Base-by-base conservation (phyloP, 1,140 invertebrate genomes). In the Anastrepha obliqua region DNA sequence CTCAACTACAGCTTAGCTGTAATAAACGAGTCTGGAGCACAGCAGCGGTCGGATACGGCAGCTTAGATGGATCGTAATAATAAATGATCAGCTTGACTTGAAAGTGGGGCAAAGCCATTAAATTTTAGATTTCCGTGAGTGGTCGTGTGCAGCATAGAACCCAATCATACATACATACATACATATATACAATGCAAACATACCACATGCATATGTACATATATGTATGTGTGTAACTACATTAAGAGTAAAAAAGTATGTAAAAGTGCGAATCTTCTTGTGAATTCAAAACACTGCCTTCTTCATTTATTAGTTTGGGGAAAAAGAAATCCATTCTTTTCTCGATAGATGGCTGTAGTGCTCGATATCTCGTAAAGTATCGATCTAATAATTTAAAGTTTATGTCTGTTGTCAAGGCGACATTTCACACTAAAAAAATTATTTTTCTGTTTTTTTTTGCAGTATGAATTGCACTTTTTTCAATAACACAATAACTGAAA, bases 31-130 rank as follows among this genome's bases (percentile, higher is more conserved):
- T 81, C 74, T 55, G 17, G 17, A 20, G 4, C 11, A 13, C 42
- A 7, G 44, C 29, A 42, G 44, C 70, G 6, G 44, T 51, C 74
- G 67, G 67, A 5, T n/a, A 81, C 44, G 42, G 42, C 70, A 44
- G 47, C 74, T 81, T 81, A 81, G 74, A 81, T 81, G 74, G 74
- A 81, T 47, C 74, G 47, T 81, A 81, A 87, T 85, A 85, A 85
- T 87, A 87, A 87, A 87, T 87, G 86, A 67, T 65, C 86, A 87
- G n/a, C 86, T 87, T 64, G 60, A 47, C 86, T 62, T 65, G 86
- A 87, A 87, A 51, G 86, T 87, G 44, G 86, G 86, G 86, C 86
- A 87, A 87, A 87, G 62, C 62, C 86, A 51, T 87, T 87, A 87
- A 87, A 62, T 65, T 87, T 51, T 64, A 87, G 44, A 51, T 86